Evolutionary conservation across 1,140 invertebrate species (phyloP).

Genomic region (Neuroterus valhalla): DNA sequence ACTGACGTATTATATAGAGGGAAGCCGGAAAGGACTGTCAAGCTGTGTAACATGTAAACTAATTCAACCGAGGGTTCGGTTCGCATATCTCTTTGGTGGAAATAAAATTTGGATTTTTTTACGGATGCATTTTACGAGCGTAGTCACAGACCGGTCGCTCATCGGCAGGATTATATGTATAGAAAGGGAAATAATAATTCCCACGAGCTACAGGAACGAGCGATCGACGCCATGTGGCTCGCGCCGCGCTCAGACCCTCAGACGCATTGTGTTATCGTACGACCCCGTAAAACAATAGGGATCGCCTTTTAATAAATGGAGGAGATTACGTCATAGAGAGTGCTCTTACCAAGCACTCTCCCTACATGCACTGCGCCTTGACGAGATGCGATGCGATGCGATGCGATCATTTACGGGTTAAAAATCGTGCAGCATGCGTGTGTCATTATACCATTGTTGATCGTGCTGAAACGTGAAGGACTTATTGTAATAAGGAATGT

Average conservation of each 20-base stretch:
- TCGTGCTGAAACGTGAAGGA: no score
- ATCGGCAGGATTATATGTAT: conserved; percentile 32
- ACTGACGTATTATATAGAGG: no score
- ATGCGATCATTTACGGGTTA: no score
- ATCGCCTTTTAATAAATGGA: conserved; percentile 61
- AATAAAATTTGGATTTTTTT: conserved; percentile 7
- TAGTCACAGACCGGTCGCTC: conserved; percentile 1
- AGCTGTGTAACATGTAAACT: not conserved
- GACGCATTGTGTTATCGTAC: conserved; percentile 55
- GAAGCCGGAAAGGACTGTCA: not conserved
- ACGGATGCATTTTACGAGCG: conserved; percentile 21
- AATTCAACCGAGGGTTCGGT: not conserved
- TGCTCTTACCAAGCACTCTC: conserved; percentile 40
- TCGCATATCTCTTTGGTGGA: not conserved
- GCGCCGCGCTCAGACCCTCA: no score
- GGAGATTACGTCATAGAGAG: conserved; percentile 55
- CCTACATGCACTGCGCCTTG: no score
- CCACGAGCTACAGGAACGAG: conserved; percentile 46
- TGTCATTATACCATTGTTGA: no score
- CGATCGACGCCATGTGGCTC: conserved; percentile 56
- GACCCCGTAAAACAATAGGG: conserved; percentile 58
- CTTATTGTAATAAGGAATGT: no score
- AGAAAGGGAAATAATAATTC: conserved; percentile 49
- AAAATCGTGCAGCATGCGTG: no score
- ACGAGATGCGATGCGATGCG: no score